A percentile compares a stretch with the other conserved stretches of the same genome.
Conservation (phyloP, 2,113 vertebrate genomes). For the Ahaetulla prasina region DNA sequence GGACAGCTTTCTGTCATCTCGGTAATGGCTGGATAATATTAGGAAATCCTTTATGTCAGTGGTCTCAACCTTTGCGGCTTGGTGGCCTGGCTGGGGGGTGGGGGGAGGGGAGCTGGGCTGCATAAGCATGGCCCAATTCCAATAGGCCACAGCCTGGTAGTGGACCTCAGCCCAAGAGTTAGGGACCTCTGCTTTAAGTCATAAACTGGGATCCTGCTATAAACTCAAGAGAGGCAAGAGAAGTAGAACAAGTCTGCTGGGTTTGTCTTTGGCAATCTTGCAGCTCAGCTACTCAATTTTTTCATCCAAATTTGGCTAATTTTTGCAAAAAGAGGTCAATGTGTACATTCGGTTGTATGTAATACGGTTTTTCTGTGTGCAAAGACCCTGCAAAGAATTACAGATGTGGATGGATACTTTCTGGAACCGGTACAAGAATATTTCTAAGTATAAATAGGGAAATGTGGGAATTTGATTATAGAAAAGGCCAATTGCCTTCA, state of each 20-base stretch:
- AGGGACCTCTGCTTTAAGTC: neutral
- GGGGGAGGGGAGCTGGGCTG: neutral
- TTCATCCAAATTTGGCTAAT: neutral
- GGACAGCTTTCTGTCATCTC: neutral
- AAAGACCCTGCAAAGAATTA: neutral
- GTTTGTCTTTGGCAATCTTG: neutral
- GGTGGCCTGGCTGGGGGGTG: neutral
- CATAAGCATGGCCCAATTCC: neutral
- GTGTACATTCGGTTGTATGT: neutral
- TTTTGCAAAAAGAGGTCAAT: neutral
- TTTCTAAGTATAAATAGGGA: neutral
- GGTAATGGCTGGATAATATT: neutral
- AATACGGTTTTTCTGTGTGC: neutral
- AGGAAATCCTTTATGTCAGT: neutral
- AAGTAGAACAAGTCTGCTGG: neutral
- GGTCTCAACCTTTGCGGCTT: neutral
- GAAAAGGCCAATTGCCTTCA: neutral
- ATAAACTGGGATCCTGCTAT: neutral
- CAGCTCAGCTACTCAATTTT: neutral
- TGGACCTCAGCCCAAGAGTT: neutral
- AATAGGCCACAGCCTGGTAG: neutral
- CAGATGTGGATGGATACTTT: neutral
- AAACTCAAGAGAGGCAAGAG: neutral
- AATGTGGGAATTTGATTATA: neutral
- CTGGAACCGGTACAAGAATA: neutral